Base-by-base conservation (phyloP, 2,888 invertebrate species). In the Cataglyphis albicans region DNA sequence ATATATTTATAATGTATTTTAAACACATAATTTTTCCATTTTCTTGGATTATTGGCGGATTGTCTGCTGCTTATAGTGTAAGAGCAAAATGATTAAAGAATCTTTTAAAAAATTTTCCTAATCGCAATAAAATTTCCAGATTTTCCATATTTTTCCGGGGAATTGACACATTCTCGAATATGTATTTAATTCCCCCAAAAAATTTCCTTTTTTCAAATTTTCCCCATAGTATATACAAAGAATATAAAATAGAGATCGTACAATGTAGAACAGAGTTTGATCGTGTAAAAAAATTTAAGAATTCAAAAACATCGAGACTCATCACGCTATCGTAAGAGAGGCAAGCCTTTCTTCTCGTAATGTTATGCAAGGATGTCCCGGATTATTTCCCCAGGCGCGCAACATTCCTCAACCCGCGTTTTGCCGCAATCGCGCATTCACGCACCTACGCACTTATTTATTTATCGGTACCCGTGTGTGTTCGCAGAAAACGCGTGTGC, bases 401-500 rank as follows among this genome's bases (percentile, higher is more conserved):
- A 70, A 48, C 78, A 78, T 78, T 78, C 70, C 70, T 59, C 59
- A 12, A 25, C 44, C 4, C 25, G 76, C 38, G 35, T 55, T 52
- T 75, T 35, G 76, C 78, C n/a, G 32, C 32, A 32, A 32, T 32
- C 32, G 18, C 67, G 44, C 67, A 18, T 59, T 44, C 35, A 32
- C 41, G 41, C 67, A 35, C 78, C 78, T 68, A 70, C 78, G 78
- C 78, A 35, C 41, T 61, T 78, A 68, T 78, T 78, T 78, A 78
- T 78, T 59, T 44, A 68, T 32, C 76, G 15, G 12, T 25, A 9
- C 25, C 15, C n/a, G 44, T n/a, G 21, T 41, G 12, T 29, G 29
- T 18, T 7, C 44, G 10, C 55, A 10, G 21, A 41, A 25, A 12
- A 52, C 29, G 29, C n/a, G 12, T 25, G 1, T 25, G 5, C 57